Conservation (phyloP, 2,797 vertebrate genomes). For the Pantherophis vulpinus region DNA sequence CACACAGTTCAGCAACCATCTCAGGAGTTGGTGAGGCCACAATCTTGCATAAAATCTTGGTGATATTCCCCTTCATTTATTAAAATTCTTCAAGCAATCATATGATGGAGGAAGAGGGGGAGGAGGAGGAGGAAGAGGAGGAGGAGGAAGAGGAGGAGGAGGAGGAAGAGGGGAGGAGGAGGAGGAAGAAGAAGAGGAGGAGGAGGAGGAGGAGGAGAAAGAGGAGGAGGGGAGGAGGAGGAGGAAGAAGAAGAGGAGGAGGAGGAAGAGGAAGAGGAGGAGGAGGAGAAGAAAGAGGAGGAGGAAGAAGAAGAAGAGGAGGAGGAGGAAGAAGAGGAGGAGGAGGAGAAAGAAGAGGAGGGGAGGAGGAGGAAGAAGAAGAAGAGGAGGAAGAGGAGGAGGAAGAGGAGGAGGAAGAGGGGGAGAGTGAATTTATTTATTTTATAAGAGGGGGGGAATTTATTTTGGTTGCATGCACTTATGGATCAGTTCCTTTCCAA, state of each 20-base stretch:
- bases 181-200: no score
- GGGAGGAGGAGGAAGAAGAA: no score
- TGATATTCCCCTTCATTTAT: not conserved
- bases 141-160: not conserved
- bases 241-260: not conserved
- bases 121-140: not conserved
- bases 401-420: not conserved
- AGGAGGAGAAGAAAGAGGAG: not conserved
- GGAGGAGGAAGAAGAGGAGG: no score
- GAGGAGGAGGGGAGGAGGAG: no score
- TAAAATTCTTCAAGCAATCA: not conserved
- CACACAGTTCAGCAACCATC: not conserved
- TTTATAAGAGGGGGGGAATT: not conserved
- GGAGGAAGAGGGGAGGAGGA: not conserved
- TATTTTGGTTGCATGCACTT: not conserved
- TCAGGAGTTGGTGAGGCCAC: not conserved
- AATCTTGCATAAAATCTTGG: not conserved
- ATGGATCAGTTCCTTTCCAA: not conserved
- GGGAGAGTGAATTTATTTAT: not conserved
- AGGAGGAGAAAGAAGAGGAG: not conserved
- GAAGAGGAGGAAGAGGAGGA: no score
- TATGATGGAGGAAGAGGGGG: not conserved
- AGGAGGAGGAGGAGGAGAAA: accelerated
- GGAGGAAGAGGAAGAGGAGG: not conserved
- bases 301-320: no score